These are phyloP conservation scores for Sandelia bainsii DNA, from an alignment of 2,797 vertebrate genomes.

Conservation along the genomic window DNA sequence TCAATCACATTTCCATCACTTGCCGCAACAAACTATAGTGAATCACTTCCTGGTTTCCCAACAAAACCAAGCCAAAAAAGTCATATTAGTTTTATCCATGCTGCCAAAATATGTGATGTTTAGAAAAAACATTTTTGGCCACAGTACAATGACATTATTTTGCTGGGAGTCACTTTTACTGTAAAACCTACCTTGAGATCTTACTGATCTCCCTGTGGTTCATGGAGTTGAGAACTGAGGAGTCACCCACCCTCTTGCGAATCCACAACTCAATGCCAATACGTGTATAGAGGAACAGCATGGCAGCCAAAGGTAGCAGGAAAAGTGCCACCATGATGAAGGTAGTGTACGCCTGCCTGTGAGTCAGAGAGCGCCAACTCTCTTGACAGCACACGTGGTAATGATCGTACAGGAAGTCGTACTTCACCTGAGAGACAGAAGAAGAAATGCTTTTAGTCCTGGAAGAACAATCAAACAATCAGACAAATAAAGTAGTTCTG, in stretches of 20 bases:
- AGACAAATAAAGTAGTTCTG: not conserved
- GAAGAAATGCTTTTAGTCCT: not conserved
- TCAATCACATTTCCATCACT: too few species aligned
- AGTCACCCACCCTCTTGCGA: slow-evolving; percentile 87
- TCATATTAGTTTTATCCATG: not conserved
- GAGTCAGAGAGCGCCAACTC: slow-evolving; percentile 80
- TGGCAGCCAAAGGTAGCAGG: slow-evolving; percentile 84
- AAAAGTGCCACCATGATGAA: slow-evolving; percentile 91
- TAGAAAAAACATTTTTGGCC: too few species aligned
- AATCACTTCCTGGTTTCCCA: too few species aligned
- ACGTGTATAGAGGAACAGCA: slow-evolving; percentile 87
- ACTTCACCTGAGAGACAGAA: slow-evolving; percentile 83
- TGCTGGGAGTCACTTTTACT: not conserved
- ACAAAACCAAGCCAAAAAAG: too few species aligned
- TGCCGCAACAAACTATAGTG: too few species aligned
- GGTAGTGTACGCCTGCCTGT: slow-evolving; percentile 85
- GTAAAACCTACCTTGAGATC: slow-evolving; percentile 81
- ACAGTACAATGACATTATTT: too few species aligned
- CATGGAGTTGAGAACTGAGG: slow-evolving; percentile 85
- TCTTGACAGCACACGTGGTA: slow-evolving; percentile 90
- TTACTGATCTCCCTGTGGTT: slow-evolving; percentile 87
- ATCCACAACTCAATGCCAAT: slow-evolving; percentile 88
- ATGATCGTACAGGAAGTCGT: slow-evolving; percentile 89
- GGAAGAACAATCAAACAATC: not conserved
- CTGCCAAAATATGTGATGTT: not conserved